Evolutionary conservation across 2,113 vertebrate species (phyloP).

Genomic region (Protomyctophum bolini): DNA sequence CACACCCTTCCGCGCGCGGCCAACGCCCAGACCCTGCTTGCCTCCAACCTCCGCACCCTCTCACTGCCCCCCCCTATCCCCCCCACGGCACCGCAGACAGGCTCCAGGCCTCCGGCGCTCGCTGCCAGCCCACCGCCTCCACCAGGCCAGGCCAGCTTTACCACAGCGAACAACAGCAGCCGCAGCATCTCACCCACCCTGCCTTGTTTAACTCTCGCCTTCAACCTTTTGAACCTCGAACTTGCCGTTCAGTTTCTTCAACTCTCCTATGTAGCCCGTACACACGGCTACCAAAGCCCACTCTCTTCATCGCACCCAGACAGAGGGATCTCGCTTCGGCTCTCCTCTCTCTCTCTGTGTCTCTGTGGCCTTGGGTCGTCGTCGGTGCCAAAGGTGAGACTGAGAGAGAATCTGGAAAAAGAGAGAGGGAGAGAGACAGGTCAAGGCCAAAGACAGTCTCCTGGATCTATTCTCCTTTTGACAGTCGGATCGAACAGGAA

Average conservation of each 20-base stretch:
- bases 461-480: slow-evolving; percentile 50
- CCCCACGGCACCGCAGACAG: slow-evolving; percentile 11
- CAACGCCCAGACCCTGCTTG: slow-evolving; percentile 46
- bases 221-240: slow-evolving; percentile 60
- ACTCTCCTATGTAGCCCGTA: slow-evolving; percentile 42
- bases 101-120: slow-evolving; percentile 40
- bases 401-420: slow-evolving; percentile 23
- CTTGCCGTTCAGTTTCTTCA: slow-evolving; percentile 65
- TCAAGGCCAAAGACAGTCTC: slow-evolving; percentile 23
- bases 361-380: slow-evolving; percentile 18
- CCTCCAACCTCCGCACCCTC: slow-evolving; percentile 44
- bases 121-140: slow-evolving; percentile 34
- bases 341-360: background rate
- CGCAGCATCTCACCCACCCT: slow-evolving; percentile 63
- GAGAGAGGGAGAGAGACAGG: slow-evolving; percentile 36
- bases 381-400: slow-evolving; percentile 36
- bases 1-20: slow-evolving; percentile 45
- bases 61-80: slow-evolving; percentile 40
- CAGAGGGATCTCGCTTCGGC: slow-evolving; percentile 43
- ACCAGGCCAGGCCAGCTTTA: slow-evolving; percentile 59
- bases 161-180: slow-evolving; percentile 44
- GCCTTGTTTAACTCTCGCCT: slow-evolving; percentile 66
- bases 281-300: slow-evolving; percentile 38
- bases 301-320: slow-evolving; percentile 62
- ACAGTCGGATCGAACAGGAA: slow-evolving; percentile 37